A percentile compares a stretch with the other conserved stretches of the same genome.
Conservation (phyloP, 2,113 vertebrate genomes). For the Aleadryas rufinucha region DNA sequence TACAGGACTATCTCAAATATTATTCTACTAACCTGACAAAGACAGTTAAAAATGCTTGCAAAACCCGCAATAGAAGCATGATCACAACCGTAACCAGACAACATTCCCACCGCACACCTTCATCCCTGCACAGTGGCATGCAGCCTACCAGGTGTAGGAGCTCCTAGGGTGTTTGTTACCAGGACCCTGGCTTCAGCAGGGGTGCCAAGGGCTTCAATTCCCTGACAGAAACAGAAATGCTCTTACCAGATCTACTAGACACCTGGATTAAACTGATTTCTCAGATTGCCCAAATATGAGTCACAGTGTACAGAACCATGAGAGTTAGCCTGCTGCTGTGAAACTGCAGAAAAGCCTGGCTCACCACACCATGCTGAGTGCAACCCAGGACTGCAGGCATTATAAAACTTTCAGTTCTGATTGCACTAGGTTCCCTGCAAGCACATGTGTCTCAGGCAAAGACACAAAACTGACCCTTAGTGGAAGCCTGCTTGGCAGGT, state of each 20-base stretch:
- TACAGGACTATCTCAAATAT: not conserved
- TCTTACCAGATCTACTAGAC: not conserved
- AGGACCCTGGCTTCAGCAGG: not conserved
- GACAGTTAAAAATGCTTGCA: not conserved
- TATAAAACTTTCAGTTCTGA: not conserved
- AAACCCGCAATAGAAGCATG: not conserved
- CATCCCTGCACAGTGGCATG: not conserved
- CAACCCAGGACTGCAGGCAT: not conserved
- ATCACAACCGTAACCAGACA: not conserved
- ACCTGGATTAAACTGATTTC: not conserved
- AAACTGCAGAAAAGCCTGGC: not conserved
- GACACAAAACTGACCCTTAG: not conserved
- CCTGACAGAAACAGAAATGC: not conserved
- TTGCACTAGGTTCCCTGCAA: not conserved
- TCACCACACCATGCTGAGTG: not conserved
- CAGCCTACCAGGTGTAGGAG: not conserved
- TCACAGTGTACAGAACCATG: not conserved
- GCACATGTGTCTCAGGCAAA: not conserved
- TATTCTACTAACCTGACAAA: not conserved
- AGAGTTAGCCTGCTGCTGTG: not conserved
- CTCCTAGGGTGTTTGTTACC: not conserved
- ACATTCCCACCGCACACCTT: not conserved
- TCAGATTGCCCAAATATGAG: not conserved
- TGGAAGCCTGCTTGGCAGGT: not conserved
- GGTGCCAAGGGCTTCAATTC: not conserved